Percentiles rank a stretch among this genome's conserved stretches.
Conservation (phyloP, 2,113 vertebrate species). For the Scortum barcoo region DNA sequence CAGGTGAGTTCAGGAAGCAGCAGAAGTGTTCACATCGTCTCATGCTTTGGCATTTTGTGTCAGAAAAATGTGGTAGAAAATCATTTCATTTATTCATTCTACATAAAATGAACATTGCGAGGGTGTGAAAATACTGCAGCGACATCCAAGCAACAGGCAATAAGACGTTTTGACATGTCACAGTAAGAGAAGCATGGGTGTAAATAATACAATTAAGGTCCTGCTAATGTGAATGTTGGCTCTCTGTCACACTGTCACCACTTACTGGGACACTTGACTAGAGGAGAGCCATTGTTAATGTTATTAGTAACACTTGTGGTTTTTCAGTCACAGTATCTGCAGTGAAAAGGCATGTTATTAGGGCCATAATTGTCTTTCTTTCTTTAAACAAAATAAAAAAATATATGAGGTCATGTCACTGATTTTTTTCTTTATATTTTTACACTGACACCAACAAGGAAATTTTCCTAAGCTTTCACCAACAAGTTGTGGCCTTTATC, state of each 20-base stretch:
- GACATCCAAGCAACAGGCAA: neutral
- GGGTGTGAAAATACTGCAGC: neutral
- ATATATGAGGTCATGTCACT: neutral
- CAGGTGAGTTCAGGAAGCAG: conserved; percentile 19
- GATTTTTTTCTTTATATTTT: neutral
- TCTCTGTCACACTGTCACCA: neutral
- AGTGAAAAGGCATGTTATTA: neutral
- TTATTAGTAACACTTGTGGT: neutral
- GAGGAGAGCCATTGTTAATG: neutral
- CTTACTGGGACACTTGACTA: neutral
- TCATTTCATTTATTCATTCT: neutral
- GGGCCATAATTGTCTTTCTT: neutral
- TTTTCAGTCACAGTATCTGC: neutral
- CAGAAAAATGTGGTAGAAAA: neutral
- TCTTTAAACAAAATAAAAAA: neutral
- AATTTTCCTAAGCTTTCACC: too few species aligned
- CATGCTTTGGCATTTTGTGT: neutral
- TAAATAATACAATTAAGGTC: neutral
- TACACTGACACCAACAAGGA: neutral
- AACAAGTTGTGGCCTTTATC: too few species aligned
- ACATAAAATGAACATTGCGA: neutral
- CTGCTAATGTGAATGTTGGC: too few species aligned
- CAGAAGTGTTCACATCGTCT: neutral
- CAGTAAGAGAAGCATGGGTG: neutral
- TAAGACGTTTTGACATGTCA: neutral